Conservation (phyloP, 92 coral and sea anemone genomes). For the Palythoa caribaeorum region DNA sequence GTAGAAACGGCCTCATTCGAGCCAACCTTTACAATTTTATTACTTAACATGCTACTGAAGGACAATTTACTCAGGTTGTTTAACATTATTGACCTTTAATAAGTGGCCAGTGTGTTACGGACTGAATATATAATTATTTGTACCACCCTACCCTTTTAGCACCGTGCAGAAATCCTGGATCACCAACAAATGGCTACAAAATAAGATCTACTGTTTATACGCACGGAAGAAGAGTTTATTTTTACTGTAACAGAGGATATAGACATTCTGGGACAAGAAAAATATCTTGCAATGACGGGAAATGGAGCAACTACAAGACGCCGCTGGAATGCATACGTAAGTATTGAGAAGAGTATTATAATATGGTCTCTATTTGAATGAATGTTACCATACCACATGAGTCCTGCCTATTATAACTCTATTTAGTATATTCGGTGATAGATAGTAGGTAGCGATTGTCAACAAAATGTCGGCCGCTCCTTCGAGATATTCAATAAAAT, state of each 20-base stretch:
- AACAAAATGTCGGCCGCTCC: no score
- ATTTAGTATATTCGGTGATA: no score
- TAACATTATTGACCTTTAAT: neutral
- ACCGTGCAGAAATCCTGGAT: neutral
- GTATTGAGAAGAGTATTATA: neutral
- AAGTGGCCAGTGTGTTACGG: neutral
- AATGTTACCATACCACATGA: neutral
- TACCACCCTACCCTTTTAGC: neutral
- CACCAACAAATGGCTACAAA: neutral
- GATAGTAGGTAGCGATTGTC: no score
- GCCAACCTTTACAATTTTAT: no score
- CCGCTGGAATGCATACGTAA: conserved; percentile 5
- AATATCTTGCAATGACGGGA: conserved; percentile 14
- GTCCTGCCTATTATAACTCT: no score
- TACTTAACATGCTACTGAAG: no score
- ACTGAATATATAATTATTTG: no score
- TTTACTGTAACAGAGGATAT: conserved; percentile 3
- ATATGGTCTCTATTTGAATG: neutral
- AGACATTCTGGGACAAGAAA: neutral
- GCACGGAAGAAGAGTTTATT: neutral
- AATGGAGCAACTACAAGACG: neutral
- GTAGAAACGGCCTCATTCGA: no score
- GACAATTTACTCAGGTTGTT: no score
- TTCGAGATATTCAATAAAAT: no score
- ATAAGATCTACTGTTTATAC: neutral